Base-by-base conservation (phyloP, 1,140 invertebrate species). In the Ylistrum balloti region DNA sequence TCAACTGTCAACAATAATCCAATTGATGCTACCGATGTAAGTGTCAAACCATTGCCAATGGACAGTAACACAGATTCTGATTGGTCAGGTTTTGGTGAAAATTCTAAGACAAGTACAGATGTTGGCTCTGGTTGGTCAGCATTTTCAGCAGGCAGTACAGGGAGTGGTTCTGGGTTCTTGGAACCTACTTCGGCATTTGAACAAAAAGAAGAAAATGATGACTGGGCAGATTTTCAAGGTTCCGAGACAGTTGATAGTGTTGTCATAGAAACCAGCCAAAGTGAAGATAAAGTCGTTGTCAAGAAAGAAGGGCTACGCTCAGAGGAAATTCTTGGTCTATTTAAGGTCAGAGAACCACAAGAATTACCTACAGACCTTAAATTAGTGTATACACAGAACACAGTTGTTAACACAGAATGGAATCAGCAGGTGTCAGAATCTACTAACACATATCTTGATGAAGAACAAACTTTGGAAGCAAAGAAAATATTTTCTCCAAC, bases 281-380 rank as follows among this genome's bases (percentile, higher is more conserved):
- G 22, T 33, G 41, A 74, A 33, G 56, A 33, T 74, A 86, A 90
- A 5, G 35, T 7, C 13, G 35, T 13, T 38, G 35, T 94, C 15
- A 94, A 94, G 89, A 95, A 95, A 86, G 90, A 94, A 33, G 94
- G 93, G 89, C 85, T 95, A 86, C 92, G 92, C 0, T 92, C 93
- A 13, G 91, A 88, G 88, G 94, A 95, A 89, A 95, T 95, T 85
- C 48, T 95, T 33, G 93, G 93, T 17, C 86, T 95, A 2, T 95
- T 95, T 88, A 95, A 95, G 90, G 92, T 95, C 20, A 92, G 93
- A 45, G 91, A 95, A 28, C 93, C 93, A 33, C 86, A 74, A n/a
- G n/a, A 74, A 28, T 17, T 74, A n/a, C 56, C 56, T 0, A 74
- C 56, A 0, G 89, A 74, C 33, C 56, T 74, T 74, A 74, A 74